phyloP scores from a whole-genome alignment of 1,140 invertebrate genomes.

The Prorops nasuta region DNA sequence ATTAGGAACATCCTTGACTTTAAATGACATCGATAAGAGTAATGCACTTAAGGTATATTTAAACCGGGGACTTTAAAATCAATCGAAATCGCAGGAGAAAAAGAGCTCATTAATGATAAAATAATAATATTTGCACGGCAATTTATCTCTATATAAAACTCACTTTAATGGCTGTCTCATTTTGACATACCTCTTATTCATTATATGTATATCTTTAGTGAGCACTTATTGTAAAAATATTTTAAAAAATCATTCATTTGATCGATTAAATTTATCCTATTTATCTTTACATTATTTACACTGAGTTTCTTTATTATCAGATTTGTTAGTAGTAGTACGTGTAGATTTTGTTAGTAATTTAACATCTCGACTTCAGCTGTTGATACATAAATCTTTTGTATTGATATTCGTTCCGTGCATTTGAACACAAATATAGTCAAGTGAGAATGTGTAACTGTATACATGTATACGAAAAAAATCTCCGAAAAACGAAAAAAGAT shows the following conservation, averaged over 20 bases:
- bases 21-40: slow-evolving; percentile 12
- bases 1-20: slow-evolving; percentile 13
- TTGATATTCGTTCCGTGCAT: no score
- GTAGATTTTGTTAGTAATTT: slow-evolving; percentile 24
- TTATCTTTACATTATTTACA: slow-evolving; percentile 53
- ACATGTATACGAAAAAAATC: no score
- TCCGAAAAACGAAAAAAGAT: no score
- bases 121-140: no score
- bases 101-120: slow-evolving; percentile 37
- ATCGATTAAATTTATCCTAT: slow-evolving; percentile 47
- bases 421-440: no score
- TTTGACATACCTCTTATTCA: no score
- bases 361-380: slow-evolving; percentile 23
- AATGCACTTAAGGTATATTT: slow-evolving; percentile 21
- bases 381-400: no score
- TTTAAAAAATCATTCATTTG: slow-evolving; percentile 41
- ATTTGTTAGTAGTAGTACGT: slow-evolving; percentile 26
- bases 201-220: slow-evolving; percentile 32
- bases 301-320: slow-evolving; percentile 38
- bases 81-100: no score
- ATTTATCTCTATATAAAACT: no score
- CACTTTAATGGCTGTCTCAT: no score
- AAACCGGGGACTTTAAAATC: no score
- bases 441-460: no score
- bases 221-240: slow-evolving; percentile 40